Evolutionary conservation across 2,797 vertebrate genomes (phyloP).

Genomic region (Phaenicophaeus curvirostris): DNA sequence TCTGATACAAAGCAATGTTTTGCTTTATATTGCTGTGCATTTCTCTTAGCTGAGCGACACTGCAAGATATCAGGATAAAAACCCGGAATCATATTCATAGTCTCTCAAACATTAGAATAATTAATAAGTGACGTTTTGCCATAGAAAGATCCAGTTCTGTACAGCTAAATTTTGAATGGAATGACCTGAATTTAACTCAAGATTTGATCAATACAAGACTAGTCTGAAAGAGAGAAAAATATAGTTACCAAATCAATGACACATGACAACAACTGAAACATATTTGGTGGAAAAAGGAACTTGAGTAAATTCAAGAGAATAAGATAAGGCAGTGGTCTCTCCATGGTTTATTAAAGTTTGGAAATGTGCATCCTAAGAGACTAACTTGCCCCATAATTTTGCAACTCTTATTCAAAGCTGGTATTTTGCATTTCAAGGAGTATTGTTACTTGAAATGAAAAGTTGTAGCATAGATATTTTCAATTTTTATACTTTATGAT

Average conservation of each 20-base stretch:
- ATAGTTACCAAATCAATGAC: not conserved
- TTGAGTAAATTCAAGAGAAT: conserved; percentile 23
- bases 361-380: not conserved
- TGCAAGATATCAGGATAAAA: not conserved
- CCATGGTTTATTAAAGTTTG: not conserved
- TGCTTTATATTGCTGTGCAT: not conserved
- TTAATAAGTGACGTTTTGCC: not conserved
- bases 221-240: not conserved
- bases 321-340: conserved; percentile 4
- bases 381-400: not conserved
- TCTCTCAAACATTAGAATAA: not conserved
- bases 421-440: not conserved
- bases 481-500: not conserved
- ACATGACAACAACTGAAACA: not conserved
- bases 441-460: not conserved
- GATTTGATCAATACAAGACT: not conserved
- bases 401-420: not conserved
- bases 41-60: not conserved
- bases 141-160: not conserved
- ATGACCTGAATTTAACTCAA: not conserved
- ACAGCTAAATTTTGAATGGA: not conserved
- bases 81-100: not conserved
- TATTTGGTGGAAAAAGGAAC: not conserved
- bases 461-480: not conserved
- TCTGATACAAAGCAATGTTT: not conserved